These are phyloP conservation scores for Clupea harengus DNA, from an alignment of 2,113 vertebrate genomes.

Conservation along the genomic window DNA sequence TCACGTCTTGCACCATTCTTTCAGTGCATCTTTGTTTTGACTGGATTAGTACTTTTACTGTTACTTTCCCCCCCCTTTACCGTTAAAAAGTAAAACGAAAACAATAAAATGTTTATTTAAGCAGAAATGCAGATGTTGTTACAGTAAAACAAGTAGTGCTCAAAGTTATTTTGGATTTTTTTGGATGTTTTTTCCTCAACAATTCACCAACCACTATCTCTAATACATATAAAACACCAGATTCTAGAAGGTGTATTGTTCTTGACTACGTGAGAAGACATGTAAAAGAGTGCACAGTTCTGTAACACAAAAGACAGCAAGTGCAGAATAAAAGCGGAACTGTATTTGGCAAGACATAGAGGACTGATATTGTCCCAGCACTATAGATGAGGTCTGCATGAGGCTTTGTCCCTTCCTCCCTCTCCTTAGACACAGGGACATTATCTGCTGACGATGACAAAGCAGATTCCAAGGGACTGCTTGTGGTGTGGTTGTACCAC, in stretches of 20 bases:
- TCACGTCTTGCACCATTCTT: background rate
- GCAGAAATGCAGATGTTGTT: too few species aligned
- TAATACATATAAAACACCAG: background rate
- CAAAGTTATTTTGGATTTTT: too few species aligned
- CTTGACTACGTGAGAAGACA: background rate
- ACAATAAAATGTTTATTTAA: background rate
- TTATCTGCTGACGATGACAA: background rate
- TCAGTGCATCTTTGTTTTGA: too few species aligned
- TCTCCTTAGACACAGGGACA: background rate
- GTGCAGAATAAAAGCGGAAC: background rate
- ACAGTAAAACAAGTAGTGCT: too few species aligned
- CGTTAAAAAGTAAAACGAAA: background rate
- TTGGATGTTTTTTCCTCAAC: too few species aligned
- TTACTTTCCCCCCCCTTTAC: background rate
- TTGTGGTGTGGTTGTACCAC: background rate
- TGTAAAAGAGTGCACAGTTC: background rate
- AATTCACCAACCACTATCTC: background rate
- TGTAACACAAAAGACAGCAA: background rate
- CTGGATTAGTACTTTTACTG: background rate
- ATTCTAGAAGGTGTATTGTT: background rate
- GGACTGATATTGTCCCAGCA: constrained; percentile 53
- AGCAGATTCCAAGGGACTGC: constrained; percentile 4
- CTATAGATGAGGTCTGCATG: constrained; percentile 55
- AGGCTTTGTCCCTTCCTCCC: constrained; percentile 38
- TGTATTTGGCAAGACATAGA: constrained; percentile 56